Percentiles rank a stretch among this genome's conserved stretches.
These are phyloP conservation scores for Sarcophaga rosellei DNA, from an alignment of 2,888 invertebrate species.

Conservation along the genomic window DNA sequence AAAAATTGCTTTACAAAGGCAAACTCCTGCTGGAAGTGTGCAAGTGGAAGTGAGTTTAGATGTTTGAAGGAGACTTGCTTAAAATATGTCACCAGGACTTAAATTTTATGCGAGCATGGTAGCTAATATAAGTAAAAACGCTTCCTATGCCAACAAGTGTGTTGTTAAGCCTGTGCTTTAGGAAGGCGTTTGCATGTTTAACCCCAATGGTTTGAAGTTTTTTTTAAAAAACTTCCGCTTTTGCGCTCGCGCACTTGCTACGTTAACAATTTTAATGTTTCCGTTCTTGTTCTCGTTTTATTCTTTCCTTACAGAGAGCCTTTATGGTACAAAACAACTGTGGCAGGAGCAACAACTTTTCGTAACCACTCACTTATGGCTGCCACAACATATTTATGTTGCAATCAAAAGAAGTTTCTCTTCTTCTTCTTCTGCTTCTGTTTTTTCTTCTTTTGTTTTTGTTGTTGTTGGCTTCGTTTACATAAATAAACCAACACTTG, in stretches of 20 bases:
- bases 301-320: neutral
- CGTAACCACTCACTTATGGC: slow-evolving; percentile 31
- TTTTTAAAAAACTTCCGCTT: slow-evolving; percentile 61
- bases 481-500: slow-evolving; percentile 53
- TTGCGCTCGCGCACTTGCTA: slow-evolving; percentile 57
- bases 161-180: neutral
- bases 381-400: slow-evolving; percentile 57
- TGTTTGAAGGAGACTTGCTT: neutral
- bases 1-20: neutral
- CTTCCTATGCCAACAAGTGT: neutral
- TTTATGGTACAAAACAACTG: neutral
- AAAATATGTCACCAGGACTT: slow-evolving; percentile 29
- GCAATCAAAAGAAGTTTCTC: slow-evolving; percentile 36
- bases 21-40: no score
- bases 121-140: no score
- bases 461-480: slow-evolving; percentile 32
- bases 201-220: slow-evolving; percentile 65
- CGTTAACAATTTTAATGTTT: slow-evolving; percentile 67
- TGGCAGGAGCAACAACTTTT: neutral
- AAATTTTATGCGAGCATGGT: neutral
- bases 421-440: neutral
- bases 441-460: neutral
- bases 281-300: slow-evolving; percentile 47
- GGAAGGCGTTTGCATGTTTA: slow-evolving; percentile 65
- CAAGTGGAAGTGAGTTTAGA: no score